Percentiles rank a stretch among this genome's conserved stretches.
Conservation (phyloP, 2,797 vertebrate species). For the Chanos chanos region DNA sequence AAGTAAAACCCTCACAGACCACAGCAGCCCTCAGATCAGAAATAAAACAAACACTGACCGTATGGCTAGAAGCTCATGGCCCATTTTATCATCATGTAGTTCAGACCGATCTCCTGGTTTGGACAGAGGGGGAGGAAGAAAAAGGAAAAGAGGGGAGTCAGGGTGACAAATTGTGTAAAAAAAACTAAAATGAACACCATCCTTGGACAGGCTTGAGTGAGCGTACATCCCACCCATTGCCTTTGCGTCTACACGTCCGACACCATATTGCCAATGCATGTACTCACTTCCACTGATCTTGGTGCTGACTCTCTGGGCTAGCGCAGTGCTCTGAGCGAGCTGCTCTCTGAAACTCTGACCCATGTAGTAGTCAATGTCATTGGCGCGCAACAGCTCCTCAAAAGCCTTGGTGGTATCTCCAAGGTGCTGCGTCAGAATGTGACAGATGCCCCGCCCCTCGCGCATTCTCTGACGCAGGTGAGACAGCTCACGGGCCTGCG, state of each 20-base stretch:
- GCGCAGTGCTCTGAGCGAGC: conserved; percentile 78
- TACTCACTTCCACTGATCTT: conserved; percentile 84
- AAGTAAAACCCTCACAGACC: too few relatives aligned
- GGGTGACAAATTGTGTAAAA: not conserved
- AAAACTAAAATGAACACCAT: not conserved
- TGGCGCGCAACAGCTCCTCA: conserved; percentile 89
- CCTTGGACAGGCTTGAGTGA: not conserved
- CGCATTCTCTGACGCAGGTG: conserved; percentile 87
- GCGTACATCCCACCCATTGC: too few relatives aligned
- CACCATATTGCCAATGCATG: not conserved
- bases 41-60: conserved; percentile 69
- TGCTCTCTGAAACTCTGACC: conserved; percentile 92
- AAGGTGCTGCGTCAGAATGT: conserved; percentile 83
- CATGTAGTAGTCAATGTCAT: conserved; percentile 94
- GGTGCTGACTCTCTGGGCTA: conserved; percentile 76
- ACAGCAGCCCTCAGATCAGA: too few relatives aligned
- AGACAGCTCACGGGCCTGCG: conserved; percentile 93
- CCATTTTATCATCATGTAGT: conserved; percentile 73
- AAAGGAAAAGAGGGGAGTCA: not conserved
- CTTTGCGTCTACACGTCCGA: not conserved
- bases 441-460: conserved; percentile 82
- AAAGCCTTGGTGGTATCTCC: conserved; percentile 85
- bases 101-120: conserved; percentile 74
- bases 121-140: conserved; percentile 41
- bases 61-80: conserved; percentile 78